Conservation (phyloP, 1,140 invertebrate species). For the Reticulitermes speratus region DNA sequence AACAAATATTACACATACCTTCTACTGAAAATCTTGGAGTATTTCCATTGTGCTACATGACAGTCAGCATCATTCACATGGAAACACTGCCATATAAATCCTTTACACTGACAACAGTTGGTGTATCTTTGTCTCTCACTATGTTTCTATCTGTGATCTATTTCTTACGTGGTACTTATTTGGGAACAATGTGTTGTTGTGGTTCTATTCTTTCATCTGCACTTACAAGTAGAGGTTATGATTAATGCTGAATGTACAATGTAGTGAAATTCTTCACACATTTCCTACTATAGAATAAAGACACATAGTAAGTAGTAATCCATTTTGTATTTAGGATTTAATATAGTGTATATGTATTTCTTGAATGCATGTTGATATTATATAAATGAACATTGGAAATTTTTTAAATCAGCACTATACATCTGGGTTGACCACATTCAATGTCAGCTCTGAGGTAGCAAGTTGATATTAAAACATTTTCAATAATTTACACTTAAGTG, state of each 20-base stretch:
- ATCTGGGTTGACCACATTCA: not conserved
- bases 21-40: not conserved
- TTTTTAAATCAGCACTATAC: not conserved
- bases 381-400: not conserved
- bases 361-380: slow-evolving; percentile 2
- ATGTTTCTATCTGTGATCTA: not conserved
- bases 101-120: too few species aligned
- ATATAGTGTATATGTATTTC: not conserved
- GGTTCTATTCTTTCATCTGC: not conserved
- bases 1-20: not conserved
- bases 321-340: slow-evolving; percentile 5
- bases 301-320: not conserved
- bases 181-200: not conserved
- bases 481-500: not conserved
- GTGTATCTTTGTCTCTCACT: not conserved
- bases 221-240: not conserved
- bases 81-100: too few species aligned
- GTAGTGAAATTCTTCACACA: not conserved
- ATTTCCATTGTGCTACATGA: too few species aligned
- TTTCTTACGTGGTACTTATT: not conserved
- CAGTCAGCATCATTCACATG: not conserved
- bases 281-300: not conserved
- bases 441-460: slow-evolving; percentile 2
- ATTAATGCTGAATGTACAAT: not conserved
- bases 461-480: slow-evolving; percentile 8